phyloP scores from a whole-genome alignment of 2,113 vertebrate genomes.

The Poeciliopsis prolifica region DNA sequence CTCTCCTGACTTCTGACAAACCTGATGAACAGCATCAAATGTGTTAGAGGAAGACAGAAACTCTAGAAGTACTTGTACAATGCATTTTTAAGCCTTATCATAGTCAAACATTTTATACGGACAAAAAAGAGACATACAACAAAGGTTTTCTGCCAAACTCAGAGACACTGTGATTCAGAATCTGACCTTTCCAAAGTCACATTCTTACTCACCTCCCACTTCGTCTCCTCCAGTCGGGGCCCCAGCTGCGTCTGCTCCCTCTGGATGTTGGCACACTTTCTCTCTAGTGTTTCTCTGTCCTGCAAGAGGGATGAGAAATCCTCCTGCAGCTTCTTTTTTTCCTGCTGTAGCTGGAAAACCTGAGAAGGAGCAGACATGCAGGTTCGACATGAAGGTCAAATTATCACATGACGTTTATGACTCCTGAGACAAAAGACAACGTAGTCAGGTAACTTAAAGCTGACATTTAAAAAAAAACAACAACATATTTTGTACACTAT shows the following conservation, averaged over 20 bases:
- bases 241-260: conserved; percentile 93
- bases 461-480: no score
- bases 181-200: not conserved
- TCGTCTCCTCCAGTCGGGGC: conserved; percentile 95
- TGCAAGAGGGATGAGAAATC: conserved; percentile 93
- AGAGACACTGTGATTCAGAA: not conserved
- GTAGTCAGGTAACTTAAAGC: no score
- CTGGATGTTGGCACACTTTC: conserved; percentile 90
- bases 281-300: conserved; percentile 91
- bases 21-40: conserved; percentile 72
- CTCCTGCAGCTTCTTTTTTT: conserved; percentile 96
- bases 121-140: not conserved
- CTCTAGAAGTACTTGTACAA: not conserved
- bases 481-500: no score
- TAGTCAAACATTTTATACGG: not conserved
- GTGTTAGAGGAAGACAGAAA: not conserved
- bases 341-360: conserved; percentile 96
- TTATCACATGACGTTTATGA: no score
- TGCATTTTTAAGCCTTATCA: not conserved
- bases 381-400: not conserved
- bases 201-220: conserved; percentile 90
- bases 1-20: conserved; percentile 97
- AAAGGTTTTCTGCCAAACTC: not conserved
- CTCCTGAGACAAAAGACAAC: no score
- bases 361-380: conserved; percentile 29